Conservation (phyloP, 2,797 vertebrate genomes). For the Emydoidea blandingii region DNA sequence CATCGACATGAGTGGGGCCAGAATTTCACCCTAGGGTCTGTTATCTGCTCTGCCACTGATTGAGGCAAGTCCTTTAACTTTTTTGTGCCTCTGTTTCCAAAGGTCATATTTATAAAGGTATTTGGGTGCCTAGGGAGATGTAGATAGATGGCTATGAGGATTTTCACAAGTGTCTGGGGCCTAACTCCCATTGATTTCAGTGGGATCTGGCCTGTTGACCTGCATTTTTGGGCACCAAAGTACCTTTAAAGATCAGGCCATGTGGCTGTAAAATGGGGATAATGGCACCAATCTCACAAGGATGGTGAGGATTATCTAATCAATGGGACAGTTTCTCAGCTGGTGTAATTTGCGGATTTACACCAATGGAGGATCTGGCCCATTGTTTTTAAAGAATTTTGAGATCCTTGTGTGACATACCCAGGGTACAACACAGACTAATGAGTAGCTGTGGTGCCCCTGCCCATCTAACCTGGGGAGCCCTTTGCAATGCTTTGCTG, state of each 20-base stretch:
- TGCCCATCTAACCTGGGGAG: too few relatives aligned
- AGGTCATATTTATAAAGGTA: background rate
- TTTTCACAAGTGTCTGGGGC: background rate
- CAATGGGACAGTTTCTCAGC: background rate
- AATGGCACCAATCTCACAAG: background rate
- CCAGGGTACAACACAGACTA: too few relatives aligned
- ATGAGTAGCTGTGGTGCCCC: too few relatives aligned
- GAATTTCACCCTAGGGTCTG: background rate
- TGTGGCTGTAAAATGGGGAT: background rate
- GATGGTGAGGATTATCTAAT: background rate
- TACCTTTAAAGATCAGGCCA: background rate
- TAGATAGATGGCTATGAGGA: background rate
- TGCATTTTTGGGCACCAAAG: background rate
- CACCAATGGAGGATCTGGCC: background rate
- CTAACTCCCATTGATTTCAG: background rate
- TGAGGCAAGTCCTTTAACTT: background rate
- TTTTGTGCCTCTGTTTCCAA: background rate
- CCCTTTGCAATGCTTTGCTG: too few relatives aligned
- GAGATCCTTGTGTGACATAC: background rate
- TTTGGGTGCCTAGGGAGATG: background rate
- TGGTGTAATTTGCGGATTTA: background rate
- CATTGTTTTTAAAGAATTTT: background rate
- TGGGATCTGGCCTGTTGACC: background rate
- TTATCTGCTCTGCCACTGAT: fast-evolving
- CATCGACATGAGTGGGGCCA: background rate